These are phyloP conservation scores for Diabrotica virgifera DNA, from an alignment of 1,140 invertebrate genomes.

Conservation along the genomic window DNA sequence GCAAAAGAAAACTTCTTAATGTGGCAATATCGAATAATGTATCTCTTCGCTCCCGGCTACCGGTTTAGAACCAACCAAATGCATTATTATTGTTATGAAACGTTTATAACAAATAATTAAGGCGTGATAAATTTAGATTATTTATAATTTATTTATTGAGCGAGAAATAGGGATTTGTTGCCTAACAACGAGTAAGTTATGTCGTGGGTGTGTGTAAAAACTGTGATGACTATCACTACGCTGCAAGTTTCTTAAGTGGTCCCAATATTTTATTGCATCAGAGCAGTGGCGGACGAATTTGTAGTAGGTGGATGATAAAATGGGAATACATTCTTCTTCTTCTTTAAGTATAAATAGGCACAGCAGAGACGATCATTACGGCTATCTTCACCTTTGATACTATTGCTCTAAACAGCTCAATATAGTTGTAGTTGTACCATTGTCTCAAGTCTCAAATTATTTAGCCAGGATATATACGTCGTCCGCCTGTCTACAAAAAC, in stretches of 20 bases:
- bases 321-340: too few relatives aligned
- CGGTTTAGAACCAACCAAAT: background rate
- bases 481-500: too few relatives aligned
- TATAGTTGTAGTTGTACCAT: too few relatives aligned
- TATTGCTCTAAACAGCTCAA: too few relatives aligned
- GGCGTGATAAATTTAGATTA: conserved; percentile 2
- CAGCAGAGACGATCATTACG: too few relatives aligned
- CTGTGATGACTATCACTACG: background rate
- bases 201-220: background rate
- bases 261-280: conserved; percentile 1
- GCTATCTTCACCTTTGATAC: too few relatives aligned
- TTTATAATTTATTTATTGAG: conserved; percentile 3
- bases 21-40: conserved; percentile 3
- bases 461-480: too few relatives aligned
- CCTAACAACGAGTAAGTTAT: background rate
- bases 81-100: background rate
- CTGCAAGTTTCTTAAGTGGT: background rate
- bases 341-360: too few relatives aligned
- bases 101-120: conserved; percentile 3
- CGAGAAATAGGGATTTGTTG: conserved; percentile 1
- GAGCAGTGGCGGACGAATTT: background rate
- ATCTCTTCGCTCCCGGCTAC: background rate
- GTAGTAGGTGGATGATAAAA: background rate
- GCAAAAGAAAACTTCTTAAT: background rate
- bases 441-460: too few relatives aligned